These are phyloP conservation scores for Macaria notata DNA, from an alignment of 2,888 invertebrate species.

Conservation along the genomic window DNA sequence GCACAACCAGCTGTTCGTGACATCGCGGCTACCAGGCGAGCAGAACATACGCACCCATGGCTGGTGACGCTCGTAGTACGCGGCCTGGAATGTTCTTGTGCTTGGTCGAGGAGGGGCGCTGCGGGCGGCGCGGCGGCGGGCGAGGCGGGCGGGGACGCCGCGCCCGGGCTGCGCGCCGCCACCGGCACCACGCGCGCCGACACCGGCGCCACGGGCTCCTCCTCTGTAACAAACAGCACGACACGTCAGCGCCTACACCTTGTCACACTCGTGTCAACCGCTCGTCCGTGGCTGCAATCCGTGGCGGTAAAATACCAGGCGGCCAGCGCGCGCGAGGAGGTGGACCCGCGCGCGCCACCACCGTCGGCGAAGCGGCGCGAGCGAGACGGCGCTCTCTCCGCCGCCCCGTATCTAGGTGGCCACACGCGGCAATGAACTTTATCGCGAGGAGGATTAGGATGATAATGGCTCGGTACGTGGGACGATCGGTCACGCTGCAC, in stretches of 20 bases:
- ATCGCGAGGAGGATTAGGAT: slow-evolving; percentile 38
- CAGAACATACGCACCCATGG: slow-evolving; percentile 65
- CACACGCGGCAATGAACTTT: slow-evolving; percentile 45
- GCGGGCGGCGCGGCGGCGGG: slow-evolving; percentile 44
- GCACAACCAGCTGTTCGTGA: slow-evolving; percentile 64
- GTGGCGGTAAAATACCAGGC: slow-evolving; percentile 81
- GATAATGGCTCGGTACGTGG: slow-evolving; percentile 35
- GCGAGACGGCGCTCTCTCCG: slow-evolving; percentile 42
- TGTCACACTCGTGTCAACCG: slow-evolving; percentile 75
- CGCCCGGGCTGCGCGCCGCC: slow-evolving; percentile 62
- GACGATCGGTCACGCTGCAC: slow-evolving; percentile 60
- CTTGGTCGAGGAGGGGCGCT: slow-evolving; percentile 68
- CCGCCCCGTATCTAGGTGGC: slow-evolving; percentile 35
- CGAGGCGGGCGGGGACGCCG: slow-evolving; percentile 43
- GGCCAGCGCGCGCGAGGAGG: slow-evolving; percentile 56
- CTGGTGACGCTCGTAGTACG: slow-evolving; percentile 70
- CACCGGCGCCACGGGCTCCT: slow-evolving; percentile 75
- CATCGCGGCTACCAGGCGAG: slow-evolving; percentile 63
- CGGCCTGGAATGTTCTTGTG: slow-evolving; percentile 81
- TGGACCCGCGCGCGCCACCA: slow-evolving; percentile 41
- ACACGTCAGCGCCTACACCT: slow-evolving; percentile 55
- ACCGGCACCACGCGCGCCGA: slow-evolving; percentile 69
- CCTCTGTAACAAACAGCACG: slow-evolving; percentile 65
- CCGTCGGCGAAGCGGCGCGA: slow-evolving; percentile 47
- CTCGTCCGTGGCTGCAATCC: slow-evolving; percentile 77